phyloP scores from a whole-genome alignment of 2,888 invertebrate species.

The Carterocephalus palaemon region DNA sequence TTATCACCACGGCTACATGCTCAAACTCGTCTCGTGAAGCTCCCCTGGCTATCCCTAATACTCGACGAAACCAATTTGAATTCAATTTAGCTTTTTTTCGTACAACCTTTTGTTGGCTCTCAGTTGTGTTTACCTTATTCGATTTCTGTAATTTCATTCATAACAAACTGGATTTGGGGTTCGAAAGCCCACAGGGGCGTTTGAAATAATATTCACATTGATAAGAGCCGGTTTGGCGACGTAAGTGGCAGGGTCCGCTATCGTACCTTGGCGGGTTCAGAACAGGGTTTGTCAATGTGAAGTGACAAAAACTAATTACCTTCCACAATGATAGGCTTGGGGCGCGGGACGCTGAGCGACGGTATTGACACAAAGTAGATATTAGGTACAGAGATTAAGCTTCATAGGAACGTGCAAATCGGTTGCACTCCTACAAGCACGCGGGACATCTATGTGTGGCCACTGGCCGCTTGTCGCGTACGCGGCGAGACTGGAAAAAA shows the following conservation, averaged over 20 bases:
- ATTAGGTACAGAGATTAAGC: too few relatives aligned
- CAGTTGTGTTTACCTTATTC: conserved; percentile 79
- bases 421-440: too few relatives aligned
- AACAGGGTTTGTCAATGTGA: conserved; percentile 75
- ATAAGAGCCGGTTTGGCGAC: conserved; percentile 69
- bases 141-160: conserved; percentile 80
- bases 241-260: conserved; percentile 66
- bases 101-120: conserved; percentile 77
- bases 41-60: conserved; percentile 76
- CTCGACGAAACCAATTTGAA: conserved; percentile 79
- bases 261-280: conserved; percentile 42
- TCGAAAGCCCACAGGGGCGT: conserved; percentile 76
- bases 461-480: too few relatives aligned
- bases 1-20: conserved; percentile 53
- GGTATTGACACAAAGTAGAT: conserved; percentile 48
- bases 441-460: too few relatives aligned
- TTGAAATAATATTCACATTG: conserved; percentile 79
- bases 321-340: conserved; percentile 61
- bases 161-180: conserved; percentile 79
- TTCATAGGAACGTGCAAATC: too few relatives aligned
- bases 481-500: too few relatives aligned
- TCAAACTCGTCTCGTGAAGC: conserved; percentile 55
- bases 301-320: conserved; percentile 79
- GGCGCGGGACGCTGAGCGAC: conserved; percentile 44
- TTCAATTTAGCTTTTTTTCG: conserved; percentile 78